Percentiles rank a stretch among this genome's conserved stretches.
phyloP scores from a whole-genome alignment of 2,797 vertebrate species.

The Myotis pilosus region DNA sequence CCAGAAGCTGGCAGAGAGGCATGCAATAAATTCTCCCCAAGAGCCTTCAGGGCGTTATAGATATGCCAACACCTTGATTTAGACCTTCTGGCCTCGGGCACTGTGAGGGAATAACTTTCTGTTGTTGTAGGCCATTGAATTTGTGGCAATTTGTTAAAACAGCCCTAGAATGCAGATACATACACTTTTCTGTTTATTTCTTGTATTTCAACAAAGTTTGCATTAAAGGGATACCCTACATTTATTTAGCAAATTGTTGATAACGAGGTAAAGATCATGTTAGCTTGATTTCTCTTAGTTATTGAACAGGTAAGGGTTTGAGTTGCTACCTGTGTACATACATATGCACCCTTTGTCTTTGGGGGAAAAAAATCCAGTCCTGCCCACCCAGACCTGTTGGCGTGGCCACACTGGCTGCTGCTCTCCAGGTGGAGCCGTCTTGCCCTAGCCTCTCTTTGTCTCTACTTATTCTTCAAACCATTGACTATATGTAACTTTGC shows the following conservation, averaged over 20 bases:
- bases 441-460: neutral
- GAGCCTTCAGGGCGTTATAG: neutral
- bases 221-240: neutral
- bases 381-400: neutral
- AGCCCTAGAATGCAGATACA: neutral
- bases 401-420: neutral
- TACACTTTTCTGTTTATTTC: neutral
- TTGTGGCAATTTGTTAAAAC: neutral
- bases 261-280: neutral
- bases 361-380: neutral
- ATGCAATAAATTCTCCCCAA: neutral
- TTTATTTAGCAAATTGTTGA: neutral
- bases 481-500: neutral
- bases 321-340: neutral
- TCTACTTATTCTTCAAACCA: neutral
- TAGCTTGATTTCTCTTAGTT: neutral
- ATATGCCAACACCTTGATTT: neutral
- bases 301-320: neutral
- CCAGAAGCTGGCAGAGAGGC: neutral
- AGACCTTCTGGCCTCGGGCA: neutral
- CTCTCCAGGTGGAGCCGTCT: neutral
- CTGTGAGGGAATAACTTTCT: neutral
- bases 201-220: neutral
- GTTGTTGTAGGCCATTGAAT: neutral
- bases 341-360: neutral